These are phyloP conservation scores for Psittacula echo DNA, from an alignment of 2,797 vertebrate genomes.

Conservation along the genomic window DNA sequence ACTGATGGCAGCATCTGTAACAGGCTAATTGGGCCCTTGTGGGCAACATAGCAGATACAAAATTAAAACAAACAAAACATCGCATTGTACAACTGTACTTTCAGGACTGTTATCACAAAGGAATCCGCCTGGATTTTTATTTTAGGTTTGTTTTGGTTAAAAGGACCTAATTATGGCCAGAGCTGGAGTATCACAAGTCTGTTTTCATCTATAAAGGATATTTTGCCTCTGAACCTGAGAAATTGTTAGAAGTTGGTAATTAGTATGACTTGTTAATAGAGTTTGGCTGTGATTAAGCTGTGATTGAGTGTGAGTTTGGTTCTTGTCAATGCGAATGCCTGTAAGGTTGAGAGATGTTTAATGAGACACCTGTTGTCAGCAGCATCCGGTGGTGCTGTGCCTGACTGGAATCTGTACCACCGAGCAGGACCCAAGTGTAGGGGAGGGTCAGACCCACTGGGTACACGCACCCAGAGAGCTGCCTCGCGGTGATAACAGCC, in stretches of 20 bases:
- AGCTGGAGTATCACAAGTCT: slow-evolving; percentile 64
- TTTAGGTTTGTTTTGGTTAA: slow-evolving; percentile 62
- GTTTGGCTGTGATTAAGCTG: slow-evolving; percentile 82
- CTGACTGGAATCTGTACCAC: slow-evolving; percentile 64
- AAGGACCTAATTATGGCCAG: slow-evolving; percentile 87
- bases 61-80: slow-evolving; percentile 93
- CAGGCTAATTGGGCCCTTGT: slow-evolving; percentile 93
- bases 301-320: slow-evolving; percentile 75
- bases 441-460: accelerated
- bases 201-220: slow-evolving; percentile 86
- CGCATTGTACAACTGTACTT: slow-evolving; percentile 80
- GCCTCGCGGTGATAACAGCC: accelerated
- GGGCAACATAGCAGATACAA: slow-evolving; percentile 85
- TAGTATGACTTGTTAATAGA: slow-evolving; percentile 93
- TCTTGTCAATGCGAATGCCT: slow-evolving; percentile 75
- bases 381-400: slow-evolving; percentile 51
- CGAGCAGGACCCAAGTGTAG: background rate
- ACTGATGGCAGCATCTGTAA: slow-evolving; percentile 87
- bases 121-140: slow-evolving; percentile 30
- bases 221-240: slow-evolving; percentile 84
- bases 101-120: slow-evolving; percentile 82
- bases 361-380: slow-evolving; percentile 79
- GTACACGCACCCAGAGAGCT: accelerated
- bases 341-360: slow-evolving; percentile 77
- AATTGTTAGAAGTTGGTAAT: slow-evolving; percentile 91